phyloP scores from a whole-genome alignment of 2,113 vertebrate genomes.

The Pogona vitticeps region DNA sequence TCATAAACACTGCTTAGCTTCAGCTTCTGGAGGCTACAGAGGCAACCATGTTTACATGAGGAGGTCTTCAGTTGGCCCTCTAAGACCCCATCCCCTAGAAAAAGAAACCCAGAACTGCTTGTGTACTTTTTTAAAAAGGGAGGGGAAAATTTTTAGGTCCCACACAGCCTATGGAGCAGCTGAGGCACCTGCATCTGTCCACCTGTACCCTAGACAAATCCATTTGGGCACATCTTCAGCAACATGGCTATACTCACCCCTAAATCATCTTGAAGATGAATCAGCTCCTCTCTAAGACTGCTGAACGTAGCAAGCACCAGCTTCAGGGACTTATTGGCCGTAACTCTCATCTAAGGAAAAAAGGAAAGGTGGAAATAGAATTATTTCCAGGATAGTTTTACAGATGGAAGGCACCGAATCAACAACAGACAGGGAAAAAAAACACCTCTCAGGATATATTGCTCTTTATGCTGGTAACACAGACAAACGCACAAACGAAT shows the following conservation, averaged over 20 bases:
- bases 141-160: too few species aligned
- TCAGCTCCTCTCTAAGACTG: slow-evolving; percentile 89
- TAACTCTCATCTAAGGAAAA: slow-evolving; percentile 83
- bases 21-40: too few species aligned
- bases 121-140: too few species aligned
- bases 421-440: neutral
- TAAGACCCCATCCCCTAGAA: too few species aligned
- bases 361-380: neutral
- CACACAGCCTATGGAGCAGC: too few species aligned
- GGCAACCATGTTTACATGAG: too few species aligned
- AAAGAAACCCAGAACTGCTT: too few species aligned
- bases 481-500: neutral
- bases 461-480: neutral
- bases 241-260: slow-evolving; percentile 73
- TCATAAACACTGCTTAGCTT: too few species aligned
- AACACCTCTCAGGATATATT: too few species aligned
- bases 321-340: slow-evolving; percentile 90
- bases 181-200: too few species aligned
- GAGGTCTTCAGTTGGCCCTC: too few species aligned
- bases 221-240: neutral
- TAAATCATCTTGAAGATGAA: slow-evolving; percentile 90
- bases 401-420: neutral
- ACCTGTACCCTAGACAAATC: neutral
- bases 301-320: slow-evolving; percentile 92
- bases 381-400: neutral